Evolutionary conservation across 2,888 invertebrate species (phyloP).

Genomic region (Perdita meconis): DNA sequence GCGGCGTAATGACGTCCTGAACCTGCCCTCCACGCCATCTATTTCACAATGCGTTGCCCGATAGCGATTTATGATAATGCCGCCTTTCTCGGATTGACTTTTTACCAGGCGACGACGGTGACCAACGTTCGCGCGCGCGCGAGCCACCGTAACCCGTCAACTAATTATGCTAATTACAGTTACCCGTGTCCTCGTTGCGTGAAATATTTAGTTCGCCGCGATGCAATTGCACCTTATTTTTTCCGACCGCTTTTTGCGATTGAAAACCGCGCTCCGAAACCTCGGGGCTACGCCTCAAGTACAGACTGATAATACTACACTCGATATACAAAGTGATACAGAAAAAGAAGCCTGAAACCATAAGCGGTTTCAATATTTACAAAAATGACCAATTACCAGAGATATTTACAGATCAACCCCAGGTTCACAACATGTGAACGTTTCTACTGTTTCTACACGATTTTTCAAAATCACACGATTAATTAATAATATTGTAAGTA

Average conservation of each 20-base stretch:
- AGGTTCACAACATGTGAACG: no score
- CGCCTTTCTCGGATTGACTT: slow-evolving; percentile 43
- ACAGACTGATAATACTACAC: neutral
- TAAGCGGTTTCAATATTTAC: neutral
- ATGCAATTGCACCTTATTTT: slow-evolving; percentile 28
- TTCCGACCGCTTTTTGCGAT: slow-evolving; percentile 20
- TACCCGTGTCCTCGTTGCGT: slow-evolving; percentile 50
- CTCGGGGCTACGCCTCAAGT: slow-evolving; percentile 30
- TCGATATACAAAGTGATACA: neutral
- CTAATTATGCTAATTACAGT: slow-evolving; percentile 48
- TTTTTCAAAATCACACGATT: no score
- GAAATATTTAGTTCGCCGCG: slow-evolving; percentile 46
- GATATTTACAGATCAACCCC: neutral
- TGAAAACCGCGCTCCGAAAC: slow-evolving; percentile 6
- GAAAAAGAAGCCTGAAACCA: no score
- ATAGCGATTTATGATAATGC: slow-evolving; percentile 50
- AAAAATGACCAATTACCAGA: neutral
- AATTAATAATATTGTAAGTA: no score
- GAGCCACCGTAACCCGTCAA: neutral
- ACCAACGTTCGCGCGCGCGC: no score
- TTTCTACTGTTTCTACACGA: no score
- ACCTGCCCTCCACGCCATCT: slow-evolving; percentile 24
- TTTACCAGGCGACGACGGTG: slow-evolving; percentile 23
- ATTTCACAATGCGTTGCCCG: slow-evolving; percentile 29
- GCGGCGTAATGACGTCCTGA: slow-evolving; percentile 24